A percentile compares a stretch with the other conserved stretches of the same genome.
These are phyloP conservation scores for Octomys mimax DNA, from an alignment of 2,797 vertebrate genomes.

Conservation along the genomic window DNA sequence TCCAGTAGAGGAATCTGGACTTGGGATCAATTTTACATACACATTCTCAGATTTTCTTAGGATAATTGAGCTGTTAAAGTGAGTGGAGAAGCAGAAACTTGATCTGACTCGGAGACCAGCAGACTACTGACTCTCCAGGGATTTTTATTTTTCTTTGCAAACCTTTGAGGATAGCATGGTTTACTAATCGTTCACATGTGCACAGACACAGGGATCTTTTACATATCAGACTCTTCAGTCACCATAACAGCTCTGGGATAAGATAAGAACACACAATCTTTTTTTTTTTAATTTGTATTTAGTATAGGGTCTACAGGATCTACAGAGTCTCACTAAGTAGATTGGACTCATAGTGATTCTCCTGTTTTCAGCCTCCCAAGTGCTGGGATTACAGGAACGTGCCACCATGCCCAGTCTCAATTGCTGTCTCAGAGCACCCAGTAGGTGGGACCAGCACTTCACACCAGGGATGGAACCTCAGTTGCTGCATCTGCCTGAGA, in stretches of 20 bases:
- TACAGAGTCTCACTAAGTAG: too few relatives aligned
- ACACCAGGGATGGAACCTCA: too few relatives aligned
- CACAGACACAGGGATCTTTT: neutral
- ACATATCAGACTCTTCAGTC: neutral
- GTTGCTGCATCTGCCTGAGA: neutral
- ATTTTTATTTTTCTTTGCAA: neutral
- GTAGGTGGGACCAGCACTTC: too few relatives aligned
- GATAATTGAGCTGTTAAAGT: neutral
- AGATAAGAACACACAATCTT: neutral
- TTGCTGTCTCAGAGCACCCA: too few relatives aligned
- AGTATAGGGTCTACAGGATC: too few relatives aligned
- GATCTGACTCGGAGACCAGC: neutral
- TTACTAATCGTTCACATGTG: neutral
- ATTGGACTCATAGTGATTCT: too few relatives aligned
- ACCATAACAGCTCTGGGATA: neutral
- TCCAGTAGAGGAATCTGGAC: neutral
- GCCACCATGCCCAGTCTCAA: too few relatives aligned
- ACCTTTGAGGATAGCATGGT: neutral
- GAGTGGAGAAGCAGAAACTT: neutral
- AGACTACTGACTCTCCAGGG: neutral
- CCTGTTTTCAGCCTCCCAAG: too few relatives aligned
- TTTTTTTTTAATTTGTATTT: too few relatives aligned
- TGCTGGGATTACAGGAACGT: too few relatives aligned
- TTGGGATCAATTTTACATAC: neutral
- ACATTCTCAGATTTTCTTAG: neutral